Evolutionary conservation across 2,113 vertebrate genomes (phyloP), one percentile per base, ranked within the genome.

Genomic region (Xiphophorus couchianus): DNA sequence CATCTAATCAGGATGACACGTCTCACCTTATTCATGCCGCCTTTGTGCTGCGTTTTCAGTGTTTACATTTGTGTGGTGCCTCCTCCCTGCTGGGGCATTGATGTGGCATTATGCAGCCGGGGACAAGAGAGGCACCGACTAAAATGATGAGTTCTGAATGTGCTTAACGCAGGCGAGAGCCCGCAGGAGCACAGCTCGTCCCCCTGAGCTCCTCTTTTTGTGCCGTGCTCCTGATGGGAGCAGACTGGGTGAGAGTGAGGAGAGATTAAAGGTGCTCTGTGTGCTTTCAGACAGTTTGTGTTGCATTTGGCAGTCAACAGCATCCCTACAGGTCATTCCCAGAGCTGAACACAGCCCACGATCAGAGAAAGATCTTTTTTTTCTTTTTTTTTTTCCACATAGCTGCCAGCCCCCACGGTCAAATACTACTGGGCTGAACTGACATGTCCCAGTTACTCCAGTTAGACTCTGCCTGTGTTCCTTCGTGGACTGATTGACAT

Each of bases 31-130:
- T 93, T 89, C 89, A 87, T 89, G 63, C 76, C 62, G 68, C 81
- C 74, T 85, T 86, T 90, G 86, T 91, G 82, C 75, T 33, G 3
- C 68, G 10, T 33, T 78, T 71, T 85, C 63, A 84, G 25, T 91
- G 93, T 95, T 90, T 93, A 93, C 93, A 94, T 94, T 93, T 92
- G 94, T 86, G 66, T 86, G 89, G 90, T 91, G 93, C 93, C 92
- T 91, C 94, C 94, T 91, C 94, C 96, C 96, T 78, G 93, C 94
- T 94, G 95, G 77, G 95, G 93, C 91, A 95, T 94, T 95, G 93
- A 96, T 90, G 93, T 85, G 87, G 91, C 91, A 85, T 93, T 94
- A 93, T 90, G 90, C 73, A 67, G 81, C 93, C 91, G 78, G 62
- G 93, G 93, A 91, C 87, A 84, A 87, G 74, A 14, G 78, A 69